These are phyloP conservation scores for Chymomyza amoena DNA, from an alignment of 2,888 invertebrate genomes.

Conservation along the genomic window DNA sequence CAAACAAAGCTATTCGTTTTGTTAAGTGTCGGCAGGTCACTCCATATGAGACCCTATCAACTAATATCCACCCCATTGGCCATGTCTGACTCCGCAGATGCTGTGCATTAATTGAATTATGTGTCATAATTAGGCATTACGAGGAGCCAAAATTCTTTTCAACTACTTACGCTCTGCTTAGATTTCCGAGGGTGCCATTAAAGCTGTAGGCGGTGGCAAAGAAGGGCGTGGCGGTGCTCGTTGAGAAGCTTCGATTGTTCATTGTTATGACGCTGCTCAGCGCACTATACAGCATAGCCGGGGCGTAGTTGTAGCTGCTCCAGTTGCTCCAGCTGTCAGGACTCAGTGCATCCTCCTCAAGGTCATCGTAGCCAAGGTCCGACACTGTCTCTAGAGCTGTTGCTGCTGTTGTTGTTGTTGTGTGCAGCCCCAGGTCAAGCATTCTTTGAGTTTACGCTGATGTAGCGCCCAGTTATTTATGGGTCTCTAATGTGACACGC, in stretches of 20 bases:
- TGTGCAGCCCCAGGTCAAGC: conserved; percentile 1
- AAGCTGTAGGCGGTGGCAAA: conserved; percentile 7
- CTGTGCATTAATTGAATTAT: conserved; percentile 61
- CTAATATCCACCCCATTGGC: conserved; percentile 13
- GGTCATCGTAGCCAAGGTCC: neutral
- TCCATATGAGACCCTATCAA: conserved; percentile 24
- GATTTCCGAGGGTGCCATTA: conserved; percentile 33
- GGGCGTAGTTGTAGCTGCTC: conserved; percentile 50
- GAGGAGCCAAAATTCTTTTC: neutral
- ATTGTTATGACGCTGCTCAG: conserved; percentile 49
- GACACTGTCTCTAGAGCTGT: conserved; percentile 18
- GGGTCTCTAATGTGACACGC: conserved; percentile 59
- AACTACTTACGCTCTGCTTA: conserved; percentile 53
- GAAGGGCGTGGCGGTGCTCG: conserved; percentile 29
- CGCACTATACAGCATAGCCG: conserved; percentile 50
- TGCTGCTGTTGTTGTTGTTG: conserved; percentile 12
- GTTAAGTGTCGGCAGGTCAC: neutral
- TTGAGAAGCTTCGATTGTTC: conserved; percentile 52
- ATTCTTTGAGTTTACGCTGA: neutral
- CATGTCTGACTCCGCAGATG: conserved; percentile 18
- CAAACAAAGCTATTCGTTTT: neutral
- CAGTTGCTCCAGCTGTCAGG: conserved; percentile 56
- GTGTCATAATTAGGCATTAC: conserved; percentile 56
- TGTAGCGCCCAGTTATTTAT: conserved; percentile 29
- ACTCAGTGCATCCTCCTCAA: conserved; percentile 29